phyloP scores from a whole-genome alignment of 2,113 vertebrate genomes.

The Oryzias woworae region DNA sequence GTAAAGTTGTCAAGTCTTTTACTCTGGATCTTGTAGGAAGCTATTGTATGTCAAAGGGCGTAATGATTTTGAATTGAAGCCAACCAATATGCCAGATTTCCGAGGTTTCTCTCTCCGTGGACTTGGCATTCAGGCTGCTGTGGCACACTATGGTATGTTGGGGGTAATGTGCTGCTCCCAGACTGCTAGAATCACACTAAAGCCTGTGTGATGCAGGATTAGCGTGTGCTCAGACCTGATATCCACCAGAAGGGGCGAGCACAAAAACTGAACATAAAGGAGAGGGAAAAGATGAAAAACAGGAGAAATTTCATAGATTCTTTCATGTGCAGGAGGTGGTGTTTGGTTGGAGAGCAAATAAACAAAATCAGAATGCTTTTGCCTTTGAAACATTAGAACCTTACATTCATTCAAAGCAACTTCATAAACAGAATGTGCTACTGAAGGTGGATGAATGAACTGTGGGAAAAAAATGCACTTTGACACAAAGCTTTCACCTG shows the following conservation, averaged over 20 bases:
- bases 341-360: neutral
- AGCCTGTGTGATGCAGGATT: conserved; percentile 52
- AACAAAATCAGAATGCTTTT: conserved; percentile 21
- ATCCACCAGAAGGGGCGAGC: conserved; percentile 32
- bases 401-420: too few relatives aligned
- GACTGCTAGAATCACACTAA: conserved; percentile 45
- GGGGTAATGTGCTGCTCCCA: conserved; percentile 49
- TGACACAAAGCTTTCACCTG: too few relatives aligned
- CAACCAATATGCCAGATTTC: conserved; percentile 21
- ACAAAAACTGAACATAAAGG: conserved; percentile 32
- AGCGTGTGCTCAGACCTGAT: conserved; percentile 48
- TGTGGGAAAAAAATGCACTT: too few relatives aligned
- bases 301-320: neutral
- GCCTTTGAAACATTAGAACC: conserved; percentile 14
- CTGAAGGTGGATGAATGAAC: neutral
- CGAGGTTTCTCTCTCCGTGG: conserved; percentile 22
- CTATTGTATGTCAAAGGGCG: conserved; percentile 5
- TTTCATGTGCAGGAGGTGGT: conserved; percentile 2
- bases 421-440: too few relatives aligned
- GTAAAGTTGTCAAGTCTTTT: too few relatives aligned
- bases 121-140: conserved; percentile 48
- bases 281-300: conserved; percentile 5
- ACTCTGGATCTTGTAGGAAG: too few relatives aligned
- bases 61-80: conserved; percentile 49
- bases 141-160: conserved; percentile 39